Evolutionary conservation across 2,113 vertebrate genomes (phyloP), one percentile per base, ranked within the genome.

Genomic region (Heptranchias perlo): DNA sequence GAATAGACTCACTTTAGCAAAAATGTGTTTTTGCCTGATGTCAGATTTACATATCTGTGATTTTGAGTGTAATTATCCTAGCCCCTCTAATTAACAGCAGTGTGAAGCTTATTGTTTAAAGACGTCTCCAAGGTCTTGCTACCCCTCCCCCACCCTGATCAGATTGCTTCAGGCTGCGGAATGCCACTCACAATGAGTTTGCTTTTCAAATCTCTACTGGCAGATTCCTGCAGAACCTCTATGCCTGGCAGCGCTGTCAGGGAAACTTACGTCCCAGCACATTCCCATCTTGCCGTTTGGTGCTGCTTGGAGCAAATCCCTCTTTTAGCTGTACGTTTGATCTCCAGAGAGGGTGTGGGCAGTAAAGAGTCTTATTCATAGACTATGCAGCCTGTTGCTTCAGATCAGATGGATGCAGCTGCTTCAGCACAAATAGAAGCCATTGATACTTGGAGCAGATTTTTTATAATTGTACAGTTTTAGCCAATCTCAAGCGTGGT

Each of bases 301-400:
- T 49, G 64, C 92, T 69, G 44, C 62, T 95, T 95, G 65, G 94
- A 47, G 65, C 65, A 95, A 69, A 69, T 95, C 23, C 65, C 64
- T 69, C 47, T 69, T 28, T 67, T 35, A 92, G 35, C 0, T 96
- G 31, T 96, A 96, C 49, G 76, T 96, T 96, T 97, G 93, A n/a
- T 52, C 49, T 96, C 52, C 35, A 96, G 8, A 58, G 76, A 95
- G 96, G 76, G 10, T 95, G 96, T 92, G 58, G 44, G 39, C 62
- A 96, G 87, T 96, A 52, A 61, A 96, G 95, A 0, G 96, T 69
- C 47, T 94, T 94, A 94, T 64, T 54, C 94, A 87, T 96, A 95
- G 52, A 39, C 78, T 96, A 67, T 39, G 96, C 0, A 96, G 39
- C 93, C 35, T 96, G 96, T 97, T 97, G 95, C 96, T 62, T 67